Evolutionary conservation across 2,888 invertebrate species (phyloP).

Genomic region (Lycocerus yunnanus): DNA sequence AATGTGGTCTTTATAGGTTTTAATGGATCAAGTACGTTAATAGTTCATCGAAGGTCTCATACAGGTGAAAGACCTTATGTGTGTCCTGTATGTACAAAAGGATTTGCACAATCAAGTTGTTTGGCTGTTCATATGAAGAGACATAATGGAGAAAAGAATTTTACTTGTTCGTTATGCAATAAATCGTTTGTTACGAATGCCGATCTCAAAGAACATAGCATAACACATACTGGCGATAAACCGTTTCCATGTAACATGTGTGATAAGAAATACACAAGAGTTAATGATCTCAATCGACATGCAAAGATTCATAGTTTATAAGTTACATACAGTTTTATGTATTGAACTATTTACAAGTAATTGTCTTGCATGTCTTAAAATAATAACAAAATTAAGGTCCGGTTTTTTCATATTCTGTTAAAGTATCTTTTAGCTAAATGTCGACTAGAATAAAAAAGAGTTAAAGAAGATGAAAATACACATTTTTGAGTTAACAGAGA

Average conservation of each 20-base stretch:
- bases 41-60: constrained; percentile 52
- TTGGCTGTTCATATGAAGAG: constrained; percentile 53
- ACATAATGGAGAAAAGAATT: constrained; percentile 48
- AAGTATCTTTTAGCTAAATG: too few species aligned
- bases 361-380: background rate
- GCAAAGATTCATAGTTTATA: constrained; percentile 38
- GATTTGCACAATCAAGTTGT: constrained; percentile 55
- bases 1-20: constrained; percentile 43
- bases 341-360: background rate
- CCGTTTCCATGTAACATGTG: constrained; percentile 45
- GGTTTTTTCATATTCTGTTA: too few species aligned
- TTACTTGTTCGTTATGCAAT: constrained; percentile 44
- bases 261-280: constrained; percentile 43
- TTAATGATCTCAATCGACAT: constrained; percentile 46
- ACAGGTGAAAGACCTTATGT: constrained; percentile 54
- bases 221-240: constrained; percentile 43
- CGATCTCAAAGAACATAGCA: constrained; percentile 44
- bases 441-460: too few species aligned
- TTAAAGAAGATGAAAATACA: too few species aligned
- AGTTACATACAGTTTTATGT: background rate
- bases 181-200: constrained; percentile 46
- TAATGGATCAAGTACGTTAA: constrained; percentile 53
- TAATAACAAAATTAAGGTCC: background rate
- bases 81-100: constrained; percentile 51
- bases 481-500: too few species aligned